Percentiles rank a stretch among this genome's conserved stretches.
Evolutionary conservation across 2,888 invertebrate genomes (phyloP).

Genomic region (Dryomyza anilis): DNA sequence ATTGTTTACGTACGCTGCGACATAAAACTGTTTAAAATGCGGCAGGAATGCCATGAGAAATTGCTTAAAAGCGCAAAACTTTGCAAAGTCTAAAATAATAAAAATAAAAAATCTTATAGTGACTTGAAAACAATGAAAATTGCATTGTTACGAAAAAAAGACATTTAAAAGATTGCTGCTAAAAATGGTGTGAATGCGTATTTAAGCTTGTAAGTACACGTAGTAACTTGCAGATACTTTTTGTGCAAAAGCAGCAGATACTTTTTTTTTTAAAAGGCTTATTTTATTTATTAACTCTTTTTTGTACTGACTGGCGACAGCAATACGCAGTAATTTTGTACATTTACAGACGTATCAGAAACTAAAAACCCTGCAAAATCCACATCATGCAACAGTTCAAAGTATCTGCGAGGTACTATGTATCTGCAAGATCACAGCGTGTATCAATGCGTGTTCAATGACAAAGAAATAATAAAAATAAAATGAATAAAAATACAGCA

Average conservation of each 20-base stretch:
- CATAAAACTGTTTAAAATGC: conserved; percentile 32
- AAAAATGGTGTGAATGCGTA: conserved; percentile 30
- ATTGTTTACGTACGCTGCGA: conserved; percentile 24
- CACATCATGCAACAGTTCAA: neutral
- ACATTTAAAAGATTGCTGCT: conserved; percentile 8
- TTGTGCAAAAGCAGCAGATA: neutral
- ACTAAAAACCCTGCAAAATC: neutral
- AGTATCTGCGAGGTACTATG: neutral
- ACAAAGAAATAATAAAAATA: conserved; percentile 30
- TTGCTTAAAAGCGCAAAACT: neutral
- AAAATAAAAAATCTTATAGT: too few species aligned
- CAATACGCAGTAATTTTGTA: neutral
- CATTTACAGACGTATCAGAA: too few species aligned
- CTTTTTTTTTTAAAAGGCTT: conserved; percentile 27
- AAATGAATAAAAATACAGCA: conserved; percentile 23
- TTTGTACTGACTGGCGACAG: neutral
- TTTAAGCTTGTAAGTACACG: conserved; percentile 26
- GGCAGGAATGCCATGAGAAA: conserved; percentile 15
- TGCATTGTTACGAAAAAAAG: neutral
- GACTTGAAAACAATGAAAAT: conserved; percentile 12
- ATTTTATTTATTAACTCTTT: conserved; percentile 41
- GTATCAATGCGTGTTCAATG: conserved; percentile 59
- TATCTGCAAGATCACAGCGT: conserved; percentile 36
- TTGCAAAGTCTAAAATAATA: neutral
- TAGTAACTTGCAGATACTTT: neutral